phyloP scores from a whole-genome alignment of 2,797 vertebrate species.

The Microchirus variegatus region DNA sequence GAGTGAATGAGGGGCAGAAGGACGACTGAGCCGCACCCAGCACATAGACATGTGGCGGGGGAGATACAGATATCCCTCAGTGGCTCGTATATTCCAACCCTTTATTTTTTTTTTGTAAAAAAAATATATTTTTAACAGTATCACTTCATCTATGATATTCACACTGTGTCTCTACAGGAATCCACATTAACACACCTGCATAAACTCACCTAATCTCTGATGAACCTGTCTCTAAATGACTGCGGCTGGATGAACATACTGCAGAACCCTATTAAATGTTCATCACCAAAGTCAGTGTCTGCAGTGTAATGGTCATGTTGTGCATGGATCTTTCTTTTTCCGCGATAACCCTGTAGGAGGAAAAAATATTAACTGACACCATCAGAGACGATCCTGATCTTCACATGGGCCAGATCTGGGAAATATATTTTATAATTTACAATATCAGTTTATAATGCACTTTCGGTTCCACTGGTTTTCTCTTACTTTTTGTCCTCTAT shows the following conservation, averaged over 20 bases:
- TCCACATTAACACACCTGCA: conserved; percentile 18
- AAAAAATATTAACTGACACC: conserved; percentile 48
- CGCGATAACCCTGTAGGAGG: conserved; percentile 33
- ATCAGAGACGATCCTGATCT: conserved; percentile 39
- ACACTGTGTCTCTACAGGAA: conserved; percentile 24
- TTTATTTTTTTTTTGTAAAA: conserved; percentile 47
- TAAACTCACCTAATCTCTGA: conserved; percentile 42
- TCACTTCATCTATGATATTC: conserved; percentile 43
- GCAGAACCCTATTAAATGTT: conserved; percentile 40
- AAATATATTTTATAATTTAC: conserved; percentile 31
- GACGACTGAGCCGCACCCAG: conserved; percentile 24
- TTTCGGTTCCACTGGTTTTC: background rate
- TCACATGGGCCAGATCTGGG: conserved; percentile 16
- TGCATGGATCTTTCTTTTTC: conserved; percentile 49
- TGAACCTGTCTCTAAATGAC: conserved; percentile 44
- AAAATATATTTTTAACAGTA: conserved; percentile 49
- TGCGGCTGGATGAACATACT: conserved; percentile 29
- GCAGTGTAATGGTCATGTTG: conserved; percentile 36
- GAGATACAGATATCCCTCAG: conserved; percentile 41
- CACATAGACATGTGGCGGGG: conserved; percentile 17
- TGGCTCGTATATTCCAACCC: conserved; percentile 28
- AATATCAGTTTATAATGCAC: conserved; percentile 23
- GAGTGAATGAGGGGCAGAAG: conserved; percentile 10
- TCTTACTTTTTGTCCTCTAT: background rate
- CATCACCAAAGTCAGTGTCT: conserved; percentile 27